Evolutionary conservation across 2,888 invertebrate genomes (phyloP), one percentile per base, ranked within the genome.

Genomic region (Perdita meconis): DNA sequence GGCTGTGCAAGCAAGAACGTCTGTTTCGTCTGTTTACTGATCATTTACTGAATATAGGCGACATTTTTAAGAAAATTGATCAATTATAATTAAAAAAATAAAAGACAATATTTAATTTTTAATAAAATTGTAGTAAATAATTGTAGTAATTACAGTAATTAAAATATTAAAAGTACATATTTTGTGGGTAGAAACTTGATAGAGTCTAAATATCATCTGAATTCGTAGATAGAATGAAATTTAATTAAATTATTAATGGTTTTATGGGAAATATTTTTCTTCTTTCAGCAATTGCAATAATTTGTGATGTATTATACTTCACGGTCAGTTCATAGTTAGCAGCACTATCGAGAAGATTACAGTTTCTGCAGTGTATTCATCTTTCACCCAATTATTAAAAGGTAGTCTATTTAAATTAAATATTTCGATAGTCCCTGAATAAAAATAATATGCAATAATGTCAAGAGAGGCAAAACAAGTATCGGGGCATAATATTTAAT

Each of bases 301-400:
- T 55, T 10, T 13, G n/a, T n/a, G n/a, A n/a, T n/a, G n/a, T n/a
- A n/a, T n/a, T n/a, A n/a, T n/a, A n/a, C n/a, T n/a, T n/a, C n/a
- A n/a, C n/a, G n/a, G n/a, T n/a, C n/a, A n/a, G n/a, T n/a, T 19
- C 10, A 19, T 10, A 26, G 66, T 67, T 76, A n/a, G 64, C 55
- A 76, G 36, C 64, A 63, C 64, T 60, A 77, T 50, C 10, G 16
- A 8, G 36, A 26, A 42, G 55, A 22, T 34, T 6, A 4, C 30
- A 30, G 36, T 30, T 24, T 30, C 6, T 30, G 30, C 16, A n/a
- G n/a, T 61, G 42, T 6, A 8, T 16, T 53, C 22, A 16, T 6
- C 4, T 36, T 8, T 42, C 8, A 42, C 19, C n/a, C 26, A 13
- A 34, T 12, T 13, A 19, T 12, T 26, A 12, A 13, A 47, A 60